phyloP scores from a whole-genome alignment of 2,888 invertebrate species.

The Melipona bicolor region DNA sequence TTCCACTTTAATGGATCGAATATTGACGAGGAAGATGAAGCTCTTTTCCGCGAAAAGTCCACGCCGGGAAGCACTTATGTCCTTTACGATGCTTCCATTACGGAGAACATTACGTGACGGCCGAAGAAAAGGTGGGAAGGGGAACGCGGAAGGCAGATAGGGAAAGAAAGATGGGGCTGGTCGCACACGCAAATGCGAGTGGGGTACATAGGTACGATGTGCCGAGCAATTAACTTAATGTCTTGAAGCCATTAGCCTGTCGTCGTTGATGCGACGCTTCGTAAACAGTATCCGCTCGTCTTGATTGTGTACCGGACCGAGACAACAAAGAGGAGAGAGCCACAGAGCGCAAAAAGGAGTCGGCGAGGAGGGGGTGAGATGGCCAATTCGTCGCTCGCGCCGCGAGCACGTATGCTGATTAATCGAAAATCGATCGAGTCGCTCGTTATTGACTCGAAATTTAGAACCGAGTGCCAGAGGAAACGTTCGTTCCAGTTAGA shows the following conservation, averaged over 20 bases:
- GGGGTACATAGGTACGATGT: constrained; percentile 67
- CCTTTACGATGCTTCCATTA: constrained; percentile 69
- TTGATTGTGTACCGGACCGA: constrained; percentile 63
- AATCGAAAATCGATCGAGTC: constrained; percentile 69
- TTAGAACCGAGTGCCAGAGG: neutral
- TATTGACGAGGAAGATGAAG: constrained; percentile 50
- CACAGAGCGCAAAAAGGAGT: neutral
- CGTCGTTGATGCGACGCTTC: constrained; percentile 68
- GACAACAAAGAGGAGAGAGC: constrained; percentile 35
- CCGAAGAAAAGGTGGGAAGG: constrained; percentile 37
- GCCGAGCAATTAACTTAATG: constrained; percentile 76
- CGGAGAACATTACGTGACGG: constrained; percentile 66
- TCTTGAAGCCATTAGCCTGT: constrained; percentile 75
- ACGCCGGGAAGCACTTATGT: constrained; percentile 60
- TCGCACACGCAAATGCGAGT: constrained; percentile 70
- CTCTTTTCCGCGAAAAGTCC: constrained; percentile 55
- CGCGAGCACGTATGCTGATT: constrained; percentile 51
- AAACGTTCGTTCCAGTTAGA: neutral
- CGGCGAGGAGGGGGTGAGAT: constrained; percentile 4
- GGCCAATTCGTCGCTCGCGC: constrained; percentile 44
- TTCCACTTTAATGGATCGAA: constrained; percentile 65
- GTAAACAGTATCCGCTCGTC: constrained; percentile 71
- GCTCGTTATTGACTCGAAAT: constrained; percentile 44
- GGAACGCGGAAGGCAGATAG: constrained; percentile 38
- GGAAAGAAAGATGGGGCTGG: constrained; percentile 68